Percentiles rank a stretch among this genome's conserved stretches.
Evolutionary conservation across 2,888 invertebrate species (phyloP).

Genomic region (Opisthograptis luteolata): DNA sequence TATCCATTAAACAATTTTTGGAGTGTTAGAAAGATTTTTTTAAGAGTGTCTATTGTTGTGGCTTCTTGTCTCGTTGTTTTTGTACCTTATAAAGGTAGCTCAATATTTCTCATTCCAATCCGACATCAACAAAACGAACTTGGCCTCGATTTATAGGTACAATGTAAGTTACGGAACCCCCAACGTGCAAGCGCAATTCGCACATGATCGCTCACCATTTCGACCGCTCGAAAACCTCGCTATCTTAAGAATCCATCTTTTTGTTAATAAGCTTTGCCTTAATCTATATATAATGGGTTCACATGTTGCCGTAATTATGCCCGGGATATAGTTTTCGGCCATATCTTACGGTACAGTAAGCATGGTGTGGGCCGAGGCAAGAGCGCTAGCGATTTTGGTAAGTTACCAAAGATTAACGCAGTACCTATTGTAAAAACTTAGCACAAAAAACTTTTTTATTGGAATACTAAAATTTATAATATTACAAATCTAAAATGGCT

Average conservation of each 20-base stretch:
- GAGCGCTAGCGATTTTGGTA: slow-evolving; percentile 29
- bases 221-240: slow-evolving; percentile 30
- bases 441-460: no score
- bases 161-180: not conserved
- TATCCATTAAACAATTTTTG: no score
- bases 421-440: no score
- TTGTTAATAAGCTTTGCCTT: slow-evolving; percentile 65
- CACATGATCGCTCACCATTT: slow-evolving; percentile 27
- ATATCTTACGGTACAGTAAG: slow-evolving; percentile 75
- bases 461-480: no score
- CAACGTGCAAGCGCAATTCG: slow-evolving; percentile 17
- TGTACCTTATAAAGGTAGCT: no score
- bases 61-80: no score
- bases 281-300: slow-evolving; percentile 83
- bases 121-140: no score
- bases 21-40: no score
- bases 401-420: no score
- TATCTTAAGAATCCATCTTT: slow-evolving; percentile 71
- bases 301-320: slow-evolving; percentile 77
- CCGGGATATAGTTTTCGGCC: slow-evolving; percentile 68
- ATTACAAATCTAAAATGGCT: no score
- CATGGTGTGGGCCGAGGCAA: slow-evolving; percentile 45
- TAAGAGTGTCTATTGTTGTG: no score
- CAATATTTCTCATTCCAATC: no score
- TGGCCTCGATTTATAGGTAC: not conserved